Conservation (phyloP, 2,797 vertebrate genomes). For the Pseudotriccus pelzelni region DNA sequence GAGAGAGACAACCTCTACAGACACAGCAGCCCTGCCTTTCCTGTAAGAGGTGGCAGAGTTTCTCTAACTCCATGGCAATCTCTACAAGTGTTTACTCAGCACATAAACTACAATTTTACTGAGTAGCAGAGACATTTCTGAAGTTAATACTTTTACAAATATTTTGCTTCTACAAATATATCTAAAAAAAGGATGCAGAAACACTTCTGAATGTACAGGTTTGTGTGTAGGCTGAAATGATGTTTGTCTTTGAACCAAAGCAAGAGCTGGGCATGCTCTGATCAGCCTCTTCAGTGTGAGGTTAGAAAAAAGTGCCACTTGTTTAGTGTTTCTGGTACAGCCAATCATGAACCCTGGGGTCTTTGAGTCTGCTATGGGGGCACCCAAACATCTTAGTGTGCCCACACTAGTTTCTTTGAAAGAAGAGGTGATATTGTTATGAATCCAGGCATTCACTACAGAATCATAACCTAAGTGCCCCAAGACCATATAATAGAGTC, state of each 20-base stretch:
- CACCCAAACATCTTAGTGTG: background rate
- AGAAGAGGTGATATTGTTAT: background rate
- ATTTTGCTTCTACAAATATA: background rate
- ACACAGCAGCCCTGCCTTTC: background rate
- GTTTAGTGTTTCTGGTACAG: background rate
- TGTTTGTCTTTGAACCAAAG: background rate
- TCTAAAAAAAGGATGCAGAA: background rate
- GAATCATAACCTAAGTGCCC: background rate
- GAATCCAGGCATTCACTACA: background rate
- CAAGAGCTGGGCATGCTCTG: background rate
- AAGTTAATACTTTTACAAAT: background rate
- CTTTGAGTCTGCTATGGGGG: rapidly evolving
- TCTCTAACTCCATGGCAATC: background rate
- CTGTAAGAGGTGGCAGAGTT: background rate
- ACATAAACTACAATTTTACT: background rate
- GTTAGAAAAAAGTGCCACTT: background rate
- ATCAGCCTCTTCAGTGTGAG: background rate
- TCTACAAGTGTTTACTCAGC: background rate
- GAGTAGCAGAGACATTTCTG: background rate
- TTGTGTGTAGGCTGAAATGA: background rate
- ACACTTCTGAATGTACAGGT: background rate
- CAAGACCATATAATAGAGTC: background rate
- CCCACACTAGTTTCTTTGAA: background rate
- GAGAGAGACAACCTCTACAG: background rate
- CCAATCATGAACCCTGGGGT: background rate